A percentile compares a stretch with the other conserved stretches of the same genome.
Conservation (phyloP, 2,888 invertebrate species). For the Metallyticus violacea region DNA sequence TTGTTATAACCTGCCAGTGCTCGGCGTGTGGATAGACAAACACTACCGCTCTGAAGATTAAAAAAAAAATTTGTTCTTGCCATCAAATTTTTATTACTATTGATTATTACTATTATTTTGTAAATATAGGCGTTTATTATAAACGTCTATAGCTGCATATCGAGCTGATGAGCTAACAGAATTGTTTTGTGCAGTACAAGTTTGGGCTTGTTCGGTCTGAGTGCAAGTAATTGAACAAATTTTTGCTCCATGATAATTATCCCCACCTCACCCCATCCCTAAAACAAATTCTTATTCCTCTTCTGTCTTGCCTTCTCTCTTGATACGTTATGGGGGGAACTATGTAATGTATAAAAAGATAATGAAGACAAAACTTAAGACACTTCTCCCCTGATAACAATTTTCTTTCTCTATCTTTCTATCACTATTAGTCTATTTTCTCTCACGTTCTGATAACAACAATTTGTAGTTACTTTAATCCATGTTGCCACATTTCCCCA, state of each 20-base stretch:
- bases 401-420: conserved; percentile 26
- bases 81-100: conserved; percentile 34
- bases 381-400: conserved; percentile 1
- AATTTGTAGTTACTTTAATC: conserved; percentile 26
- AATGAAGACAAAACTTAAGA: neutral
- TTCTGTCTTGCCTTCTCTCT: conserved; percentile 2
- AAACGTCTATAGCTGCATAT: conserved; percentile 32
- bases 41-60: conserved; percentile 4
- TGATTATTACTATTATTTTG: conserved; percentile 28
- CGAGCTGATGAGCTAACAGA: conserved; percentile 18
- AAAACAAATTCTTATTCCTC: neutral
- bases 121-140: conserved; percentile 29
- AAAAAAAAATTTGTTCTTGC: conserved; percentile 33
- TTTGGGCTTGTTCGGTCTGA: conserved; percentile 21
- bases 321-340: neutral
- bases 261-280: neutral
- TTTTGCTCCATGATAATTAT: conserved; percentile 13
- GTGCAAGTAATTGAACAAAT: conserved; percentile 26
- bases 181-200: conserved; percentile 18
- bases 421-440: conserved; percentile 31
- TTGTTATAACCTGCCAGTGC: neutral
- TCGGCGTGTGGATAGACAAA: conserved; percentile 1
- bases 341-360: neutral
- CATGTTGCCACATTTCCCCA: conserved; percentile 25
- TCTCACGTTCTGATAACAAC: conserved; percentile 26